A percentile compares a stretch with the other conserved stretches of the same genome.
These are phyloP conservation scores for Cepaea hortensis DNA, from an alignment of 2,888 invertebrate species.

Conservation along the genomic window DNA sequence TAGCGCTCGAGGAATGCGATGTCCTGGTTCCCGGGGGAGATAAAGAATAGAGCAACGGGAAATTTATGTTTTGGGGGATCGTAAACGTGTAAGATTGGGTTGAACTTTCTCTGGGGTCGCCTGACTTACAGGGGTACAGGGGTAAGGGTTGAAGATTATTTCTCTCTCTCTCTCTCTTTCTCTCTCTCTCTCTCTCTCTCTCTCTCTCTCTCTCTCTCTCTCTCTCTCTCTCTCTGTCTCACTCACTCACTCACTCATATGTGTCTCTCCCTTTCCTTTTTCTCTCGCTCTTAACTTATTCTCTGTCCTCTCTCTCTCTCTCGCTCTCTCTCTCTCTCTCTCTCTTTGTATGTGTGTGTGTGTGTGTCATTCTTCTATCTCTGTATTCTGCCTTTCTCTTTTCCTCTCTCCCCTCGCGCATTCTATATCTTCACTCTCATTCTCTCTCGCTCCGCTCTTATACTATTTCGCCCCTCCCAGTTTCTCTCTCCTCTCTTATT, in stretches of 20 bases:
- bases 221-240: not conserved
- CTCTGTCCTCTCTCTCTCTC: not conserved
- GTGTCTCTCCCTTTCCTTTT: not conserved
- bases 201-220: not conserved
- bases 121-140: not conserved
- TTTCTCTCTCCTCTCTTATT: conserved; percentile 1
- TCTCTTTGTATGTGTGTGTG: too few species aligned
- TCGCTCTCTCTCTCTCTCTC: not conserved
- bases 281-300: not conserved
- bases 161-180: not conserved
- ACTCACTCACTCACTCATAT: not conserved
- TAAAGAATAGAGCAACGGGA: too few species aligned
- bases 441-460: not conserved
- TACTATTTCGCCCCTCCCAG: not conserved
- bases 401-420: too few species aligned
- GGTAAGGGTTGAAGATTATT: not conserved
- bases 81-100: too few species aligned
- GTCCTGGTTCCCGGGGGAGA: too few species aligned
- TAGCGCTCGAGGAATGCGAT: too few species aligned
- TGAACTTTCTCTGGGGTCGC: not conserved
- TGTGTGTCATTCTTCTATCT: not conserved
- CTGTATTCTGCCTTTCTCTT: not conserved
- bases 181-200: not conserved
- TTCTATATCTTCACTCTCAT: not conserved
- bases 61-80: too few species aligned